phyloP scores from a whole-genome alignment of 2,113 vertebrate species.

The Condylura cristata region DNA sequence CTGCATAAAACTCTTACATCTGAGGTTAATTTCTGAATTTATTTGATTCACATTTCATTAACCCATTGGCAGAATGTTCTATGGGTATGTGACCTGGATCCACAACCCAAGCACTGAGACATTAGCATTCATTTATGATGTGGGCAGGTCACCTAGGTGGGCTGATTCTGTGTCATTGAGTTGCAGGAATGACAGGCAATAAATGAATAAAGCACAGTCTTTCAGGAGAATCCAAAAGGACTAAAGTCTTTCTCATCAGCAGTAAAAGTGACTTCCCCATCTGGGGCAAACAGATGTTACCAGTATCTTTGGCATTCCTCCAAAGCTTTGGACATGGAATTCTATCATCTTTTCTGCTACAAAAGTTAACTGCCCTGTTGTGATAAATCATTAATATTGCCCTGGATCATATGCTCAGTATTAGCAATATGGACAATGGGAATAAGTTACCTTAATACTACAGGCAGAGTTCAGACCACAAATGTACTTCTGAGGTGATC shows the following conservation, averaged over 20 bases:
- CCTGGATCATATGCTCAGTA: background rate
- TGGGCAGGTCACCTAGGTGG: background rate
- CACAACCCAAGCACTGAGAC: background rate
- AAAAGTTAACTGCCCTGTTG: background rate
- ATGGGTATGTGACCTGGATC: background rate
- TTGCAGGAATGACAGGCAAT: background rate
- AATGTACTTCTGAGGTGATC: background rate
- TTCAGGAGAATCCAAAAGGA: background rate
- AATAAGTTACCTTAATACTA: background rate
- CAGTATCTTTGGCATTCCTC: background rate
- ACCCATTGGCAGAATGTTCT: background rate
- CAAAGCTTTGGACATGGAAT: background rate
- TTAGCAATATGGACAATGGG: background rate
- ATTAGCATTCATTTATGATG: slow-evolving; percentile 45
- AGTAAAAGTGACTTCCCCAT: background rate
- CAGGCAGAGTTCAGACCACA: background rate
- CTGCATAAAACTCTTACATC: background rate
- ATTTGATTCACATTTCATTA: slow-evolving; percentile 47
- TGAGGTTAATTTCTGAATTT: slow-evolving; percentile 35
- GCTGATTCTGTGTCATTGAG: background rate
- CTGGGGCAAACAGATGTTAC: background rate
- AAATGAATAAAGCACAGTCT: background rate
- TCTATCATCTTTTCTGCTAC: background rate
- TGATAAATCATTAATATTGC: background rate
- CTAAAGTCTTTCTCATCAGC: background rate